Evolutionary conservation across 2,888 invertebrate genomes (phyloP).

Genomic region (Sinhomidia bicolor): DNA sequence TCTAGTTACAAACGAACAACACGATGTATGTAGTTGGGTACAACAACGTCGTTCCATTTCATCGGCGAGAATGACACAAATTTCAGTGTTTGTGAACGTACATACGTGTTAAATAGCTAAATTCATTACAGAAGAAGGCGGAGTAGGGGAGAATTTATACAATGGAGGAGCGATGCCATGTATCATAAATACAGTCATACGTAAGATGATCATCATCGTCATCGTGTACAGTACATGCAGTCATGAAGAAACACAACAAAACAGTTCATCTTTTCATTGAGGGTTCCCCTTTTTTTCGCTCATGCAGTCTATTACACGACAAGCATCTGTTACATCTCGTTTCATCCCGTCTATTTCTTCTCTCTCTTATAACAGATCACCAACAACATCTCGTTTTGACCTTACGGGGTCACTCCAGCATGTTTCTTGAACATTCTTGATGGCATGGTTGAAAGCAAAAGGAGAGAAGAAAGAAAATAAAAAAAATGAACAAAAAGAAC

Average conservation of each 20-base stretch:
- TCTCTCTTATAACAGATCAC: constrained; percentile 77
- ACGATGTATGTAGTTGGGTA: not conserved
- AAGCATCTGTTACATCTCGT: constrained; percentile 74
- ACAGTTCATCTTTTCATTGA: constrained; percentile 65
- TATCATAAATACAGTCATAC: constrained; percentile 60
- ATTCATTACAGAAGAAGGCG: constrained; percentile 44
- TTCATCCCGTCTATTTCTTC: constrained; percentile 67
- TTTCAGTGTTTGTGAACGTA: constrained; percentile 64
- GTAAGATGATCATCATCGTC: constrained; percentile 41
- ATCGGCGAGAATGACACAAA: constrained; percentile 59
- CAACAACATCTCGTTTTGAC: constrained; percentile 80
- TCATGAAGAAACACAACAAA: constrained; percentile 35
- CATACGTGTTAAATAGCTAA: constrained; percentile 67
- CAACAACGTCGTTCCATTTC: constrained; percentile 16
- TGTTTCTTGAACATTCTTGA: constrained; percentile 47
- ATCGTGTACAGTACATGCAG: not conserved
- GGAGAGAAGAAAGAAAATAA: not conserved
- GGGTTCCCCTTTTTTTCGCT: constrained; percentile 43
- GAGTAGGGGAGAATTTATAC: constrained; percentile 23
- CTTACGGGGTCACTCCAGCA: constrained; percentile 78
- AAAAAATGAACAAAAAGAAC: constrained; percentile 15
- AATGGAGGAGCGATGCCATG: constrained; percentile 17
- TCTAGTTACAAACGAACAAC: not conserved
- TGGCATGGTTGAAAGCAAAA: constrained; percentile 53
- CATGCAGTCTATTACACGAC: constrained; percentile 64